Percentiles rank a stretch among this genome's conserved stretches.
phyloP scores from a whole-genome alignment of 2,113 vertebrate genomes.

The Hypocryptadius cinnamomeus region DNA sequence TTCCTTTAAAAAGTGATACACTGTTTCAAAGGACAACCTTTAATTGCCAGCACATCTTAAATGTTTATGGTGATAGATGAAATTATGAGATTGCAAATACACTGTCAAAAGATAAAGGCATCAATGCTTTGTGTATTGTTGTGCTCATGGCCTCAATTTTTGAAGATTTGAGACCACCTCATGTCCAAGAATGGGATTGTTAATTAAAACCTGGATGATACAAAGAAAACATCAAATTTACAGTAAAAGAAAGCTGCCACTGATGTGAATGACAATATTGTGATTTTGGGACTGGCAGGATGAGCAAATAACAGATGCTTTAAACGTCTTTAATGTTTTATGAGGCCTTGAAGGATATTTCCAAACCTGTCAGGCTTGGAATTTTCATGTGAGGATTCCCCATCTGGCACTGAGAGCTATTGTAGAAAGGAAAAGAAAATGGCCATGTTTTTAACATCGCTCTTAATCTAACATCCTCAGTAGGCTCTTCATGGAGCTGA shows the following conservation, averaged over 20 bases:
- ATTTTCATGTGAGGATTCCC: conserved; percentile 1
- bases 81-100: neutral
- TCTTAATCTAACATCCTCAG: neutral
- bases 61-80: neutral
- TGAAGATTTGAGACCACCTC: neutral
- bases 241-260: neutral
- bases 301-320: conserved; percentile 33
- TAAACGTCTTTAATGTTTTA: conserved; percentile 38
- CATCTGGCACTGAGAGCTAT: neutral
- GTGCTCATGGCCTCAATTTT: neutral
- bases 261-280: neutral
- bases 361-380: conserved; percentile 19
- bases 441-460: neutral
- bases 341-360: conserved; percentile 32
- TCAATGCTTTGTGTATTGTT: neutral
- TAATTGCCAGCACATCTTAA: neutral
- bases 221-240: neutral
- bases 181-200: neutral
- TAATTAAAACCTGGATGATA: neutral
- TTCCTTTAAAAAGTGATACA: neutral
- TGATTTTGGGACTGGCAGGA: neutral
- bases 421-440: neutral
- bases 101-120: neutral
- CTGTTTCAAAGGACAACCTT: neutral
- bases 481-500: neutral